Conservation (phyloP, 1,140 invertebrate species). For the Trigoniulus corallinus region DNA sequence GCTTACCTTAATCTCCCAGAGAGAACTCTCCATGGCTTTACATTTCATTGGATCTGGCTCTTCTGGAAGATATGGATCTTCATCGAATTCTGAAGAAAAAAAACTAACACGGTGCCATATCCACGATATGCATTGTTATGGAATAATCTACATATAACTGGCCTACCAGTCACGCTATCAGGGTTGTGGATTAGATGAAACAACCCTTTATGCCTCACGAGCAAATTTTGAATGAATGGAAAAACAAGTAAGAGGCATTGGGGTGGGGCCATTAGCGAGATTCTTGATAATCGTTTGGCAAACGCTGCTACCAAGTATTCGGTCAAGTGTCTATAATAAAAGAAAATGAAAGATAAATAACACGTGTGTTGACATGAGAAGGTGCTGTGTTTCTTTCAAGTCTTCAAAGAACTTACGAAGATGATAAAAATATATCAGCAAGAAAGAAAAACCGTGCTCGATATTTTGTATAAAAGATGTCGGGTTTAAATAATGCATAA, state of each 20-base stretch:
- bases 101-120: not conserved
- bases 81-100: slow-evolving; percentile 26
- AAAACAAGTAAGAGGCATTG: slow-evolving; percentile 62
- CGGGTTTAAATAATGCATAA: slow-evolving; percentile 77
- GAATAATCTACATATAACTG: slow-evolving; percentile 3
- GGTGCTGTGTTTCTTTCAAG: slow-evolving; percentile 8
- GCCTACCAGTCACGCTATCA: slow-evolving; percentile 25
- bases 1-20: slow-evolving; percentile 65
- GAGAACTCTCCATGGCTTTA: slow-evolving; percentile 62
- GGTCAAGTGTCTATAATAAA: slow-evolving; percentile 59
- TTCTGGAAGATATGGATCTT: slow-evolving; percentile 65
- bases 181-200: slow-evolving; percentile 50
- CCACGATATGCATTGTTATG: not conserved
- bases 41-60: slow-evolving; percentile 60
- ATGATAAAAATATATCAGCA: slow-evolving; percentile 75
- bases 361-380: not conserved
- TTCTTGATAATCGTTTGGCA: slow-evolving; percentile 65
- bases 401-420: slow-evolving; percentile 50
- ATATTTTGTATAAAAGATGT: slow-evolving; percentile 79
- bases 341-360: slow-evolving; percentile 13
- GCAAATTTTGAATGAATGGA: slow-evolving; percentile 67
- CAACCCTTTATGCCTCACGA: slow-evolving; percentile 69
- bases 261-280: slow-evolving; percentile 61
- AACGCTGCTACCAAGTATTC: slow-evolving; percentile 84
- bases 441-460: slow-evolving; percentile 58